These are phyloP conservation scores for Heliconius ismenius DNA, from an alignment of 2,888 invertebrate genomes.

Conservation along the genomic window DNA sequence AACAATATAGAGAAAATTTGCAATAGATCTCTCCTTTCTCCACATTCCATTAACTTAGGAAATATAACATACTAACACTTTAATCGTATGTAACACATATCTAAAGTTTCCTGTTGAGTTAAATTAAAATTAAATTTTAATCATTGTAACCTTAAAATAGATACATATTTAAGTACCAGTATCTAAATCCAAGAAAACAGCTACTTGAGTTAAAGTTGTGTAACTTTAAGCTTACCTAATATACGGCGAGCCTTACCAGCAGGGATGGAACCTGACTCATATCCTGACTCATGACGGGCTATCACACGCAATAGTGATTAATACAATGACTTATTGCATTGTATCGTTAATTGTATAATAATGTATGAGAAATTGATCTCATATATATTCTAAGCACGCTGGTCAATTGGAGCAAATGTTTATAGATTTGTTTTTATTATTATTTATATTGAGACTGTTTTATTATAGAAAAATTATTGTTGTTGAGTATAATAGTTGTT, in stretches of 20 bases:
- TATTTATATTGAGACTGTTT: not conserved
- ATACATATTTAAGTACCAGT: not conserved
- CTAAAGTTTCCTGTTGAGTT: too few relatives aligned
- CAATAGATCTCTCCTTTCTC: too few relatives aligned
- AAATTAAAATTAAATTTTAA: not conserved
- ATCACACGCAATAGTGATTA: constrained; percentile 56
- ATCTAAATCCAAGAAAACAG: not conserved
- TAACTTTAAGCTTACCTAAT: constrained; percentile 3
- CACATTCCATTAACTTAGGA: too few relatives aligned
- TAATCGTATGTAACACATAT: too few relatives aligned
- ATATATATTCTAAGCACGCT: constrained; percentile 30
- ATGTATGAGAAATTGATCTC: constrained; percentile 31
- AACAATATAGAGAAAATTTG: too few relatives aligned
- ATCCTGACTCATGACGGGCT: constrained; percentile 58
- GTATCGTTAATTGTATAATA: constrained; percentile 40
- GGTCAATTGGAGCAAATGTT: constrained; percentile 8
- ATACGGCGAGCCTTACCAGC: constrained; percentile 15
- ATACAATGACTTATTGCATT: constrained; percentile 57
- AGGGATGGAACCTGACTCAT: constrained; percentile 50
- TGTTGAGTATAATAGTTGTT: too few relatives aligned
- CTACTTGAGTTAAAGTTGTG: not conserved
- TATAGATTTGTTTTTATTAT: not conserved
- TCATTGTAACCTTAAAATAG: not conserved
- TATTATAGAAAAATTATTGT: not conserved
- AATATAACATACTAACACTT: too few relatives aligned